phyloP scores from a whole-genome alignment of 2,888 invertebrate genomes.

The Arge pagana region DNA sequence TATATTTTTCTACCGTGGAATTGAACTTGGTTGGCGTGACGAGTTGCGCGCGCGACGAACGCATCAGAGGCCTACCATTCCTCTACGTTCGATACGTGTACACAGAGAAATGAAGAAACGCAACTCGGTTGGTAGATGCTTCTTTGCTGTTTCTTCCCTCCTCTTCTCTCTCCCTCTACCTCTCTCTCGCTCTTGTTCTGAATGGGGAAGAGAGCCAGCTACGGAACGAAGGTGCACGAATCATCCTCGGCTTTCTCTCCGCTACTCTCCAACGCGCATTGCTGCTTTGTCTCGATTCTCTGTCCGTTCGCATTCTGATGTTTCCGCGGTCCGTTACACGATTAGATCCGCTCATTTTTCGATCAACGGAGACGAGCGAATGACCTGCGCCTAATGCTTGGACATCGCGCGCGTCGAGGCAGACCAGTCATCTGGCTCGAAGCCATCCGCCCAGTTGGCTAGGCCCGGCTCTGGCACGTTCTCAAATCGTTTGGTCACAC shows the following conservation, averaged over 20 bases:
- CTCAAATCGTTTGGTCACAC: too few relatives aligned
- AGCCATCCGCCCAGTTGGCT: too few relatives aligned
- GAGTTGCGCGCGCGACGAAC: too few relatives aligned
- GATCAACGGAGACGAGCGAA: slow-evolving; percentile 11
- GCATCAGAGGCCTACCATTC: too few relatives aligned
- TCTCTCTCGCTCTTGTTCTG: background rate
- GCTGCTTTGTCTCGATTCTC: too few relatives aligned
- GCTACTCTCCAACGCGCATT: slow-evolving; percentile 2
- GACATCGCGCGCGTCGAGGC: slow-evolving; percentile 1
- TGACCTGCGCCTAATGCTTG: slow-evolving; percentile 11
- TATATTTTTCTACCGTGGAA: background rate
- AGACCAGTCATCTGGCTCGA: slow-evolving; percentile 10
- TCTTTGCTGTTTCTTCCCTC: background rate
- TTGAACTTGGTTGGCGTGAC: too few relatives aligned
- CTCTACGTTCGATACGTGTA: too few relatives aligned
- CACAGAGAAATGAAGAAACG: too few relatives aligned
- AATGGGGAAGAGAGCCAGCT: too few relatives aligned
- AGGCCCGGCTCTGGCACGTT: too few relatives aligned
- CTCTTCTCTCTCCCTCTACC: background rate
- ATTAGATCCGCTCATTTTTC: slow-evolving; percentile 11
- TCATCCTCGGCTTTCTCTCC: too few relatives aligned
- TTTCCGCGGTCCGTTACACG: slow-evolving; percentile 8
- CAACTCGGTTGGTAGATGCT: too few relatives aligned
- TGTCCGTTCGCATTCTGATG: slow-evolving; percentile 8
- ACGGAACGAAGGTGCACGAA: background rate